These are phyloP conservation scores for Onychostruthus taczanowskii DNA, from an alignment of 2,113 vertebrate species.

Conservation along the genomic window DNA sequence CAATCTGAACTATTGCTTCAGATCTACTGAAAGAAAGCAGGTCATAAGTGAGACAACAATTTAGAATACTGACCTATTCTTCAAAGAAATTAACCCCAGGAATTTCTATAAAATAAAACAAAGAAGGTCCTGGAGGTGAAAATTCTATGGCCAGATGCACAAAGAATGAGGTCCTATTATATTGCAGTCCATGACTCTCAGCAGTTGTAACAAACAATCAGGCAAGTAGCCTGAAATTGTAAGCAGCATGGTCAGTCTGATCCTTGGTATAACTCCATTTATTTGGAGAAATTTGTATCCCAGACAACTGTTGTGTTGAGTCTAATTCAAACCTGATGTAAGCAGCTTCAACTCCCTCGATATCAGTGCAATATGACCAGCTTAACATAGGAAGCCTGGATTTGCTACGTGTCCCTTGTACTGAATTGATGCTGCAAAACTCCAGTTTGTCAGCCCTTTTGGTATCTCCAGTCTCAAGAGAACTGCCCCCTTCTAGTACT, in stretches of 20 bases:
- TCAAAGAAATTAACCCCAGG: neutral
- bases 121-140: neutral
- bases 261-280: neutral
- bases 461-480: constrained; percentile 22
- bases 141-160: neutral
- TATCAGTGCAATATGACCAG: neutral
- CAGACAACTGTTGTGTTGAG: neutral
- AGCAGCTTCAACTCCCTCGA: neutral
- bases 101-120: neutral
- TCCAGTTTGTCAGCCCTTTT: constrained; percentile 21
- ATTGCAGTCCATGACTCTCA: neutral
- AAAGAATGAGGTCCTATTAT: neutral
- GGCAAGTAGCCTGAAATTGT: neutral
- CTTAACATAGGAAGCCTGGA: neutral
- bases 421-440: constrained; percentile 26
- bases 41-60: neutral
- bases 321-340: neutral
- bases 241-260: neutral
- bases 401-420: neutral
- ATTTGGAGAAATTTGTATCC: neutral
- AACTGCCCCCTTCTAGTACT: neutral
- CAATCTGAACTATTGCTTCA: too few species aligned
- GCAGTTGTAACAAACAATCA: neutral
- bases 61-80: neutral
- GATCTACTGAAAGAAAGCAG: neutral